Evolutionary conservation across 2,797 vertebrate species (phyloP), one percentile per base, ranked within the genome.

Genomic region (Ctenopoma kingsleyae): DNA sequence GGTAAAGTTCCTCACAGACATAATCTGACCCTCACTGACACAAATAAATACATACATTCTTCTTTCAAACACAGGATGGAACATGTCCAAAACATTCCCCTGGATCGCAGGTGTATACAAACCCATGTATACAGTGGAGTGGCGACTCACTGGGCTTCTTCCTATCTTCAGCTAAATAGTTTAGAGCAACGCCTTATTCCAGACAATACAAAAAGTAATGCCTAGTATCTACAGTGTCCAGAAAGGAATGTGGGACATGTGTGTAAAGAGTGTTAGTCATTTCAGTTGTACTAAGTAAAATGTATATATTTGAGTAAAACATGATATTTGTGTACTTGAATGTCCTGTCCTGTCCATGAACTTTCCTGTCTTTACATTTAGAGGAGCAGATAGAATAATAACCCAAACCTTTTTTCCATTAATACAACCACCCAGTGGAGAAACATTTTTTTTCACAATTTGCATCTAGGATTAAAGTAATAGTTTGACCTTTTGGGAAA

Each of bases 161-260:
- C 13, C 46, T 8, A 11, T 61, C 51, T 61, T 40, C 20, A 43
- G 46, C 32, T 70, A 56, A 80, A 79, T 48, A 58, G 51, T 71
- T 83, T 74, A 57, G 16, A 71, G n/a, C 22, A 32, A 10, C n/a
- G 5, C 40, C n/a, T 11, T 44, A 1, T 12, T 66, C 27, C 15
- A 41, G 25, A 67, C n/a, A n/a, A 47, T 23, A 40, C 19, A 55
- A 70, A 27, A 60, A 16, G 7, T 6, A 2, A 32, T 51, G 35
- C 49, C 49, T 35, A 27, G 23, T 23, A 23, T 30, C 27, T 49
- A 16, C 23, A 61, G 8, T 20, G 25, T 65, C 20, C 35, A 38
- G 8, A 5, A n/a, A 65, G 17, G 5, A 23, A 30, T 30, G 27
- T 30, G 27, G 27, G 1, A 6, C 27, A 30, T 30, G 27, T 40